Base-by-base conservation (phyloP, 2,113 vertebrate species). In the Oostethus manadensis region DNA sequence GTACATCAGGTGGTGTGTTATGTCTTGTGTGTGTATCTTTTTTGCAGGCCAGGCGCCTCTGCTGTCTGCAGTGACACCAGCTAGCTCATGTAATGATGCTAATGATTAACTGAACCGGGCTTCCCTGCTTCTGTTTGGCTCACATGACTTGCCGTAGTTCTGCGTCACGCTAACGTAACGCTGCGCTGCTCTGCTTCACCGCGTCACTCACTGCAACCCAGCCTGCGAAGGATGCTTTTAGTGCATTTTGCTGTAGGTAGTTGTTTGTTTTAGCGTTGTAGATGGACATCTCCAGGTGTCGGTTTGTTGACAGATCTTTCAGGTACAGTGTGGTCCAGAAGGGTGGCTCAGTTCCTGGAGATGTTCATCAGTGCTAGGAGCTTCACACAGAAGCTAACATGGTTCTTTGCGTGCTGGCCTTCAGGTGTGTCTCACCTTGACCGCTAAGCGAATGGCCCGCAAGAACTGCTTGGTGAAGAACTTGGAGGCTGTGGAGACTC, bases 381-480 rank as follows among this genome's bases (percentile, higher is more conserved):
- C 16, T 17, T 51, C 23, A 4, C 26, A 35, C 18, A n/a, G 29
- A 53, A 10, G 51, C 29, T 35, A 18, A 54, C 47, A 35, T 46
- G 48, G 48, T 61, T 18, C 21, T 17, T 43, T 48, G 1, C 20
- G 22, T 40, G 4, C 17, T 8, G 26, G 51, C 26, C n/a, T 6
- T 10, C 77, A 96, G 94, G 94, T 96, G 68, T 96, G 94, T 68
- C 76, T 96, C 75, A 96, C 94, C 0, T 89, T 96, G 70, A 96
- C 94, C 0, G 94, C 94, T 56, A 96, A 96, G 76, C 91, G 94
- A 20, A 96, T 96, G 94, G 94, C 94, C 3, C 90, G 92, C 15
- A 95, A 95, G 78, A 95, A 95, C 85, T 95, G 94, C 61, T 86
- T 95, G 69, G 93, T 96, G 21, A 96, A 96, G 79, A 96, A 96